These are phyloP conservation scores for Pelodytes ibericus DNA, from an alignment of 2,797 vertebrate species.

Conservation along the genomic window DNA sequence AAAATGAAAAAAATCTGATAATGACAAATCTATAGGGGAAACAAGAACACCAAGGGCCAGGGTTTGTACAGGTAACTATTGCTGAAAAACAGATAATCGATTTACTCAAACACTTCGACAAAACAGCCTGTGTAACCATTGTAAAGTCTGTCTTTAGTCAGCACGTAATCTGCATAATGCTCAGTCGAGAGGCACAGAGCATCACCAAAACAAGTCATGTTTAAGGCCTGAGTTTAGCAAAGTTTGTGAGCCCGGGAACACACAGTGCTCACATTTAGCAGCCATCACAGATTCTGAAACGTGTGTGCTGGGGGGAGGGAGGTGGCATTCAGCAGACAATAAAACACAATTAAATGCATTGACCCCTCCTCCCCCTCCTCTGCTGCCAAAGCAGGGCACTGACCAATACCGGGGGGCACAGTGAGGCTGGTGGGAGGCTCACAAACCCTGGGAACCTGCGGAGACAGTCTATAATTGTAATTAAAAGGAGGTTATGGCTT, in stretches of 20 bases:
- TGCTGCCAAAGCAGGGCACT: constrained; percentile 1
- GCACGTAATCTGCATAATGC: too few relatives aligned
- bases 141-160: too few relatives aligned
- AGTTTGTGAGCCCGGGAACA: background rate
- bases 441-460: background rate
- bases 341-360: constrained; percentile 41
- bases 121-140: too few relatives aligned
- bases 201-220: background rate
- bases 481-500: too few relatives aligned
- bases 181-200: background rate
- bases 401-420: constrained; percentile 16
- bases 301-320: constrained; percentile 48
- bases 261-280: background rate
- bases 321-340: constrained; percentile 31
- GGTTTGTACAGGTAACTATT: too few relatives aligned
- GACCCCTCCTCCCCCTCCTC: constrained; percentile 29
- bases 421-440: constrained; percentile 16
- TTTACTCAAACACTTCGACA: too few relatives aligned
- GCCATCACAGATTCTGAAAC: constrained; percentile 21
- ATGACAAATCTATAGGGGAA: too few relatives aligned
- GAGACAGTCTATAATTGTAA: too few relatives aligned
- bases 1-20: too few relatives aligned
- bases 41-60: too few relatives aligned
- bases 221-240: background rate
- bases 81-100: too few relatives aligned